Evolutionary conservation across 2,113 vertebrate genomes (phyloP), one percentile per base, ranked within the genome.

Genomic region (Chionis minor): DNA sequence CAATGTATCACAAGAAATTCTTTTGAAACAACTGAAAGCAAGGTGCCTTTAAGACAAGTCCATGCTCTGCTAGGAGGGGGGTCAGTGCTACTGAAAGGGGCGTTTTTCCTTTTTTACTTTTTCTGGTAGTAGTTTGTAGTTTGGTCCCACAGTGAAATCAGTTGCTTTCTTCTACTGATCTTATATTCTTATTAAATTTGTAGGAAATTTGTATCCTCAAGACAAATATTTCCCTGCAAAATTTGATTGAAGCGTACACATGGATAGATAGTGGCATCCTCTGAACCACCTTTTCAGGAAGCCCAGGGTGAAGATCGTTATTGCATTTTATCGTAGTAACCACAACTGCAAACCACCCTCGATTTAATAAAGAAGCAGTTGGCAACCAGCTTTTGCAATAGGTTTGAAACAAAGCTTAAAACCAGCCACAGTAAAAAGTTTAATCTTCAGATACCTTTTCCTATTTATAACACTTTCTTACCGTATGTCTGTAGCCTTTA

Each of bases 21-120:
- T 94, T 96, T 87, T 86, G 42, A 44, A 94, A 35, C 42, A 80
- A 33, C 81, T 38, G 65, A 26, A 84, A 86, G 30, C 82, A 70
- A 86, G 72, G 47, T 82, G 44, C 28, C 44, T 56, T 86, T 35
- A n/a, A 74, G 59, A 89, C 23, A 75, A 42, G 10, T 66, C 67
- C 40, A 32, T 45, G 42, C 42, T 93, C 30, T 81, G 55, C 38
- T 74, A 22, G 32, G 38, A 63, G 69, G n/a, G 42, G 65, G 49
- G 10, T 54, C 45, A 19, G 5, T 82, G 91, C 35, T 75, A 7
- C 70, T 59, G 32, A 22, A 77, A 49, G 24, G 44, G n/a, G 5
- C 8, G 61, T 83, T 54, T 47, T 44, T 49, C 58, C 30, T 70
- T 54, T 4, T n/a, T 66, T 81, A 42, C 13, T 30, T 93, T 67